A percentile compares a stretch with the other conserved stretches of the same genome.
Evolutionary conservation across 1,140 invertebrate genomes (phyloP).

Genomic region (Papilio glaucus): DNA sequence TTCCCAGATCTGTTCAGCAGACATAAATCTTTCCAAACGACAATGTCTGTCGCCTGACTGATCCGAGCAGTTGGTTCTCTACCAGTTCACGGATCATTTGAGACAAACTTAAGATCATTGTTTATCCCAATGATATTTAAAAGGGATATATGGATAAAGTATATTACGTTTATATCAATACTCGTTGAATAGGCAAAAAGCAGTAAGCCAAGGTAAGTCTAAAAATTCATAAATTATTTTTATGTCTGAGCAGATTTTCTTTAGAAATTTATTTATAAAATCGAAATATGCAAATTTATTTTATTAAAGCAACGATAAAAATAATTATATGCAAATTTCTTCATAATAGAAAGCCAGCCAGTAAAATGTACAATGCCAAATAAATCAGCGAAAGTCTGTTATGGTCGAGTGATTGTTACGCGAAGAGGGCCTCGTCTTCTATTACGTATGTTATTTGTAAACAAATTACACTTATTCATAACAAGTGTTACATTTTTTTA

Average conservation of each 20-base stretch:
- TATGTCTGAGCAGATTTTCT: too few species aligned
- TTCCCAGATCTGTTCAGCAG: not conserved
- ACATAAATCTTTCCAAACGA: slow-evolving; percentile 20
- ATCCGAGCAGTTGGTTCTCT: not conserved
- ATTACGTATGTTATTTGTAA: not conserved
- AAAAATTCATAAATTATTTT: too few species aligned
- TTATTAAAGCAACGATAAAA: not conserved
- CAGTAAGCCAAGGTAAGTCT: too few species aligned
- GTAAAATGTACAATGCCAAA: slow-evolving; percentile 5
- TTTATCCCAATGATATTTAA: not conserved
- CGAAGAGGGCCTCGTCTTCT: not conserved
- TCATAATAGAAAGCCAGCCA: not conserved
- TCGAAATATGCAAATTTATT: not conserved
- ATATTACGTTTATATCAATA: too few species aligned
- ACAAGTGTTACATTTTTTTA: not conserved
- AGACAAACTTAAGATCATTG: not conserved
- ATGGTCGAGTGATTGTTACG: not conserved
- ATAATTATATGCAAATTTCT: not conserved
- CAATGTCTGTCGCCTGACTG: slow-evolving; percentile 20
- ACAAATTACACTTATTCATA: not conserved
- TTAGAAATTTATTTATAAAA: too few species aligned
- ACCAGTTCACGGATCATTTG: slow-evolving; percentile 3
- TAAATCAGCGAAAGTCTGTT: not conserved
- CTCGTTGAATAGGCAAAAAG: too few species aligned
- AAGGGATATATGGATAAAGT: not conserved